Conservation (phyloP, 2,888 invertebrate genomes). For the Platycheirus rosarum region DNA sequence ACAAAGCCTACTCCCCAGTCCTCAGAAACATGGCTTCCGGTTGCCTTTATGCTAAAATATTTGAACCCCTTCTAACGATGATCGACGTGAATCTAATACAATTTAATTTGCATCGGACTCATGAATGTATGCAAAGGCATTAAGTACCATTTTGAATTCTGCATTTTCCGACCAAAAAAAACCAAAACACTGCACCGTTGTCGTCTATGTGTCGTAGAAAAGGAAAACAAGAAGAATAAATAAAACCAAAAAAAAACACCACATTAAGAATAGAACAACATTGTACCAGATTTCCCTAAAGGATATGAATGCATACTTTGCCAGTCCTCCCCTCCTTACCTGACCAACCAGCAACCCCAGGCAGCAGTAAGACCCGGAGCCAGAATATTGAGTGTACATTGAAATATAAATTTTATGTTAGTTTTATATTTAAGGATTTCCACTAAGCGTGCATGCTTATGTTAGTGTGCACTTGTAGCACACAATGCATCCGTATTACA, state of each 20-base stretch:
- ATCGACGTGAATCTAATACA: conserved; percentile 58
- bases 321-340: conserved; percentile 51
- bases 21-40: conserved; percentile 7
- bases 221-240: conserved; percentile 13
- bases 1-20: conserved; percentile 6
- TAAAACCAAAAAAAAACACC: conserved; percentile 37
- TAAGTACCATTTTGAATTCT: conserved; percentile 63
- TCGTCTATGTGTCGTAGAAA: conserved; percentile 14
- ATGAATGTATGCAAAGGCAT: conserved; percentile 72
- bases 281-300: conserved; percentile 71
- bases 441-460: conserved; percentile 8
- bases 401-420: conserved; percentile 60
- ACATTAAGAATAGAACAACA: conserved; percentile 70
- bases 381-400: conserved; percentile 48
- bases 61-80: conserved; percentile 35
- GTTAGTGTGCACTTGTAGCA: conserved; percentile 37
- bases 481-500: conserved; percentile 37
- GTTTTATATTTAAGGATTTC: conserved; percentile 32
- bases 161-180: conserved; percentile 32
- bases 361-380: conserved; percentile 33
- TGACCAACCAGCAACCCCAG: conserved; percentile 17
- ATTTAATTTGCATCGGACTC: conserved; percentile 72
- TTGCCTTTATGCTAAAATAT: conserved; percentile 14
- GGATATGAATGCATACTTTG: conserved; percentile 71
- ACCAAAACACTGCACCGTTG: conserved; percentile 18